A percentile compares a stretch with the other conserved stretches of the same genome.
Conservation (phyloP, 2,113 vertebrate genomes). For the Leptosomus discolor region DNA sequence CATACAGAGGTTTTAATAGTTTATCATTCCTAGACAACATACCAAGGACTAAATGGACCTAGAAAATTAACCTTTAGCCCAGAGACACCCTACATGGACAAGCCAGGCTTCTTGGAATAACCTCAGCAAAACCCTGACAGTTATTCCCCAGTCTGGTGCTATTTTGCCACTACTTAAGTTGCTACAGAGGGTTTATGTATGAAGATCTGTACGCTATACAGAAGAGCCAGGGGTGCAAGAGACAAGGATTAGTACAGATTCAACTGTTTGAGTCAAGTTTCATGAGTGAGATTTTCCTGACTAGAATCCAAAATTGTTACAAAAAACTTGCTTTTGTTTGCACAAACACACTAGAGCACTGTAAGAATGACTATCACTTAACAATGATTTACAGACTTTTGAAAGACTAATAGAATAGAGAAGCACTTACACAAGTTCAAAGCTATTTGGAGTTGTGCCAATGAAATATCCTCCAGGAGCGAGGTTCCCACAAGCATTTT, state of each 20-base stretch:
- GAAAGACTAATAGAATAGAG: neutral
- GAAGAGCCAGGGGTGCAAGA: neutral
- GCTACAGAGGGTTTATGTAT: neutral
- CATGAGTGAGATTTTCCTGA: neutral
- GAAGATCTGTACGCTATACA: neutral
- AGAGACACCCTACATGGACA: neutral
- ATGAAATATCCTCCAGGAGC: constrained; percentile 94
- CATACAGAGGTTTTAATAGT: neutral
- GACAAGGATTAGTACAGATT: neutral
- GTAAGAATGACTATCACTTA: neutral
- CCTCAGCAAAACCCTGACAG: neutral
- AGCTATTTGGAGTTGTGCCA: constrained; percentile 95
- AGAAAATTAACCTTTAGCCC: neutral
- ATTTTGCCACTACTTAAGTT: neutral
- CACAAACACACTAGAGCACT: neutral
- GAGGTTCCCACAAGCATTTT: constrained; percentile 91
- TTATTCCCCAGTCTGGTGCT: neutral
- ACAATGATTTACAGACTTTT: neutral
- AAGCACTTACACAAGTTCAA: constrained; percentile 89
- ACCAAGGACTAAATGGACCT: neutral
- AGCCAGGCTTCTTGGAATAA: neutral
- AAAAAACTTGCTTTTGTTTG: neutral
- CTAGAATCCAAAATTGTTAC: neutral
- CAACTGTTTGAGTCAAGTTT: neutral
- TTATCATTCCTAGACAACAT: neutral